Evolutionary conservation across 2,797 vertebrate genomes (phyloP).

Genomic region (Nasua narica): DNA sequence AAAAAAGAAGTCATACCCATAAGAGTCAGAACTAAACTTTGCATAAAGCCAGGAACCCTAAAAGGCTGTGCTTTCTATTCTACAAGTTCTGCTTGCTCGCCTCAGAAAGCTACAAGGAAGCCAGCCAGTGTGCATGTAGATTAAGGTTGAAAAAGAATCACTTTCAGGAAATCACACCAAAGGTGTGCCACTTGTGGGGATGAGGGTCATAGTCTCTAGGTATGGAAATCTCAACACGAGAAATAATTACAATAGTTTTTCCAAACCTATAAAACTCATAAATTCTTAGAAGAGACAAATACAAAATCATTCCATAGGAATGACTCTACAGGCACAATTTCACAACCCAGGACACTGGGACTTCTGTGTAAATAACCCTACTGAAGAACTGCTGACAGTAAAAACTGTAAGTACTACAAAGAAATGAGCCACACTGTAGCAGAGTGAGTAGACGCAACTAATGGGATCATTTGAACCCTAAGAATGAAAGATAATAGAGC

Average conservation of each 20-base stretch:
- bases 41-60: not conserved
- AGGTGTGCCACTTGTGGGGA: no score
- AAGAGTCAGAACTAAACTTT: conserved; percentile 7
- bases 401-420: not conserved
- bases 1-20: not conserved
- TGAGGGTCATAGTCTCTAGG: not conserved
- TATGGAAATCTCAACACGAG: not conserved
- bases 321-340: not conserved
- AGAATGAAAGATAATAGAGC: not conserved
- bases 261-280: not conserved
- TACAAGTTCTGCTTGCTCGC: not conserved
- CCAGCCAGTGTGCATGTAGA: not conserved
- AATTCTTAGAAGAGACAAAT: conserved; percentile 3
- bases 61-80: not conserved
- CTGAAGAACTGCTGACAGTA: not conserved
- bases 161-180: not conserved
- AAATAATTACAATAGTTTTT: not conserved
- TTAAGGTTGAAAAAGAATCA: not conserved
- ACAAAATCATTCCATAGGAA: conserved; percentile 33
- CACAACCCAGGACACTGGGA: not conserved
- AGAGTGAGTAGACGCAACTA: not conserved
- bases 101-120: not conserved
- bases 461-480: not conserved
- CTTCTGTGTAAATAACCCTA: not conserved
- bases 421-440: not conserved